Percentiles rank a stretch among this genome's conserved stretches.
phyloP scores from a whole-genome alignment of 37 sponge, comb jelly and placozoan genomes.

The Crambe crambe region DNA sequence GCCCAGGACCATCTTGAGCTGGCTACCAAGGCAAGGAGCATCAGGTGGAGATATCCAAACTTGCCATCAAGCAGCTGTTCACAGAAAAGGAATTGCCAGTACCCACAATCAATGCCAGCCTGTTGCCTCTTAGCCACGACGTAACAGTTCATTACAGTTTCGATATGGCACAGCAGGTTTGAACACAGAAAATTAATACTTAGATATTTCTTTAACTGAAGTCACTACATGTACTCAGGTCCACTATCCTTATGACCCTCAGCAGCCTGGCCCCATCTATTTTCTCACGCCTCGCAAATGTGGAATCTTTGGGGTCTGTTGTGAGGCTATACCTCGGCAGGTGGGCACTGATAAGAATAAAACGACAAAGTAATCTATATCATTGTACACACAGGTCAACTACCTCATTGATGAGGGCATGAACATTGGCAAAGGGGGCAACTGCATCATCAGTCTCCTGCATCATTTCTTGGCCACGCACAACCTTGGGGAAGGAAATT shows the following conservation, averaged over 20 bases:
- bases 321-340: conserved; percentile 66
- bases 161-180: conserved; percentile 62
- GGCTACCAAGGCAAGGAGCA: conserved; percentile 25
- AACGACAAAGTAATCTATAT: not conserved
- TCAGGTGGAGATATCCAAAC: not conserved
- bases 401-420: conserved; percentile 41
- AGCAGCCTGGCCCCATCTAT: conserved; percentile 72
- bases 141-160: conserved; percentile 48
- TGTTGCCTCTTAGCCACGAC: not conserved
- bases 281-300: conserved; percentile 70
- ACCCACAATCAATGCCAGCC: not conserved
- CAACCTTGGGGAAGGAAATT: not conserved
- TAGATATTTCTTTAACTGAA: not conserved
- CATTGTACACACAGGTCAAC: not conserved
- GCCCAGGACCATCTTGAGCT: conserved; percentile 34
- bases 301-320: conserved; percentile 63
- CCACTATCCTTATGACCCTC: conserved; percentile 58
- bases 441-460: conserved; percentile 5
- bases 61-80: conserved; percentile 1
- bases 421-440: conserved; percentile 27
- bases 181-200: no score
- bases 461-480: not conserved
- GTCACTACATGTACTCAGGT: not conserved
- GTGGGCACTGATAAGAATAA: not conserved
- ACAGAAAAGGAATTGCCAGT: not conserved